These are phyloP conservation scores for Trichosurus vulpecula DNA, from an alignment of 2,797 vertebrate species.

Conservation along the genomic window DNA sequence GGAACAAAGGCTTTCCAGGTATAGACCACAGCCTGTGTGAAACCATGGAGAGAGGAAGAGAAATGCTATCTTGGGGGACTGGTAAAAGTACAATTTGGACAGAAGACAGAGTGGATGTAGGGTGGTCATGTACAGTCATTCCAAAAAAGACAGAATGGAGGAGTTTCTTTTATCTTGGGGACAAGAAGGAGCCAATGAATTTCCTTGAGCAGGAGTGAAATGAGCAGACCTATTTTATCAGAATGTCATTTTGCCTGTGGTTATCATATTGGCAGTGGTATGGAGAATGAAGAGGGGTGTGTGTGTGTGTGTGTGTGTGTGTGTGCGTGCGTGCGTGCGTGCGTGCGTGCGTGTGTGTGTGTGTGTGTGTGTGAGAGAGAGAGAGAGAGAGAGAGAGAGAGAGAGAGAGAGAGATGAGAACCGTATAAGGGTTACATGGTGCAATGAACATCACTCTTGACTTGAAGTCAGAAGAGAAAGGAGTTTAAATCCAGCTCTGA, in stretches of 20 bases:
- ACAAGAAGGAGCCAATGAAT: neutral
- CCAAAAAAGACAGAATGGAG: neutral
- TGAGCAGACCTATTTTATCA: neutral
- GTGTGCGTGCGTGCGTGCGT: no score
- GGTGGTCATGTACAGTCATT: neutral
- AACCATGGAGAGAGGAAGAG: neutral
- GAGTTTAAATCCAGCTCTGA: neutral
- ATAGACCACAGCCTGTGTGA: neutral
- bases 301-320: no score
- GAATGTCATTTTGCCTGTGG: neutral
- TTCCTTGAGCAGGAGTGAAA: neutral
- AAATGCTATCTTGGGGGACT: neutral
- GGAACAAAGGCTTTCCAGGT: neutral
- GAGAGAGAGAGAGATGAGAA: neutral
- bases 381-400: no score
- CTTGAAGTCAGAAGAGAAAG: neutral
- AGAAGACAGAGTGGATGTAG: neutral
- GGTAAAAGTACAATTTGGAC: neutral
- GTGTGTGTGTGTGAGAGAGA: no score
- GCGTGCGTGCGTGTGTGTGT: no score
- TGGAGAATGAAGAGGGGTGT: neutral
- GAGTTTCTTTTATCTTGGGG: neutral
- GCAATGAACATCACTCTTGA: neutral
- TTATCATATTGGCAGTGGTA: neutral
- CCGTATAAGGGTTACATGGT: no score